Percentiles rank a stretch among this genome's conserved stretches.
phyloP scores from a whole-genome alignment of 2,888 invertebrate species.

The Archaeoteleia sp. region DNA sequence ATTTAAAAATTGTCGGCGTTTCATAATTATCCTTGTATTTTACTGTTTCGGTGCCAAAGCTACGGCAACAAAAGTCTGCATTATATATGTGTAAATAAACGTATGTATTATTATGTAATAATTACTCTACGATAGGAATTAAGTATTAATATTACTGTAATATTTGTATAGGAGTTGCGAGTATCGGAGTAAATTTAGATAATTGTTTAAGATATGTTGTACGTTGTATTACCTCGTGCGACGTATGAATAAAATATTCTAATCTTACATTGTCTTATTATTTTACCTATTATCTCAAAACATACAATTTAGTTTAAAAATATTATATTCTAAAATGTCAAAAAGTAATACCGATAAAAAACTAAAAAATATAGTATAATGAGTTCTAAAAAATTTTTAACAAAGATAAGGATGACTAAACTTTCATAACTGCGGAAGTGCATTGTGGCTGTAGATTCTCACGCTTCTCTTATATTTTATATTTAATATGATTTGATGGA shows the following conservation, averaged over 20 bases:
- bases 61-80: slow-evolving; percentile 55
- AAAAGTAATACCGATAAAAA: too few relatives aligned
- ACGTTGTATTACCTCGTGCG: slow-evolving; percentile 62
- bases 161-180: slow-evolving; percentile 70
- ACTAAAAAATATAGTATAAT: too few relatives aligned
- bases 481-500: too few relatives aligned
- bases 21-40: slow-evolving; percentile 39
- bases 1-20: slow-evolving; percentile 5
- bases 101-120: slow-evolving; percentile 53
- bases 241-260: slow-evolving; percentile 64
- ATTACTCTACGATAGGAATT: slow-evolving; percentile 45
- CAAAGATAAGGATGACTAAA: too few relatives aligned
- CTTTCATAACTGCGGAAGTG: too few relatives aligned
- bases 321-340: too few relatives aligned
- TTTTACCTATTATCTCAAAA: too few relatives aligned
- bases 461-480: too few relatives aligned
- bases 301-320: too few relatives aligned
- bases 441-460: too few relatives aligned
- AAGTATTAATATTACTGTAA: slow-evolving; percentile 64
- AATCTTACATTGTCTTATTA: too few relatives aligned
- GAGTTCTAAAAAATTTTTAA: too few relatives aligned
- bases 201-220: slow-evolving; percentile 65
- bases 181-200: slow-evolving; percentile 64
- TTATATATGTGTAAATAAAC: slow-evolving; percentile 67
- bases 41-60: slow-evolving; percentile 59